These are phyloP conservation scores for Thalpophila matura DNA, from an alignment of 2,888 invertebrate species.

Conservation along the genomic window DNA sequence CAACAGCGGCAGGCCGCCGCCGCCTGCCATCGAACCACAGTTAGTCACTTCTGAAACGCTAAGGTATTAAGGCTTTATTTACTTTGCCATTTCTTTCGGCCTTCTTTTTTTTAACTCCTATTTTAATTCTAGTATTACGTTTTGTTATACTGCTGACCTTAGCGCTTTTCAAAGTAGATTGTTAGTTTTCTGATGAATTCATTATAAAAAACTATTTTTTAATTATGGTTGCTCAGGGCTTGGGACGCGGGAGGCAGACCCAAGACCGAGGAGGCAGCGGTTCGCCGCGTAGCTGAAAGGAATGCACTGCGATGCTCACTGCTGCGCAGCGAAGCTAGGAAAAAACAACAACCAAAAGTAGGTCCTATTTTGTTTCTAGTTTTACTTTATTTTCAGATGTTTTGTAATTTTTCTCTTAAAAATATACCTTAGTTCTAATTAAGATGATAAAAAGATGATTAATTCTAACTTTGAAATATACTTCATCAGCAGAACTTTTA, in stretches of 20 bases:
- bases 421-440: background rate
- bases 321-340: constrained; percentile 92
- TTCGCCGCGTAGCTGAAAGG: constrained; percentile 95
- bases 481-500: background rate
- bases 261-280: constrained; percentile 92
- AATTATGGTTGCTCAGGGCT: constrained; percentile 75
- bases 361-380: background rate
- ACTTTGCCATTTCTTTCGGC: constrained; percentile 32
- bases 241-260: constrained; percentile 89
- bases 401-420: background rate
- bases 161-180: constrained; percentile 43
- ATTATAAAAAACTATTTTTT: constrained; percentile 1
- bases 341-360: constrained; percentile 89
- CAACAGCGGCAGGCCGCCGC: constrained; percentile 93
- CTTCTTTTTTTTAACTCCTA: constrained; percentile 4
- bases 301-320: constrained; percentile 95
- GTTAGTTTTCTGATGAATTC: background rate
- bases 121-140: constrained; percentile 5
- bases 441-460: too few species aligned
- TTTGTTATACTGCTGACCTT: constrained; percentile 28
- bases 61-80: constrained; percentile 75
- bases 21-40: constrained; percentile 88
- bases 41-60: constrained; percentile 94
- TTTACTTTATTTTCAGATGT: background rate
- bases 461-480: background rate